Evolutionary conservation across 2,113 vertebrate species (phyloP), one percentile per base, ranked within the genome.

Genomic region (Electrona antarctica): DNA sequence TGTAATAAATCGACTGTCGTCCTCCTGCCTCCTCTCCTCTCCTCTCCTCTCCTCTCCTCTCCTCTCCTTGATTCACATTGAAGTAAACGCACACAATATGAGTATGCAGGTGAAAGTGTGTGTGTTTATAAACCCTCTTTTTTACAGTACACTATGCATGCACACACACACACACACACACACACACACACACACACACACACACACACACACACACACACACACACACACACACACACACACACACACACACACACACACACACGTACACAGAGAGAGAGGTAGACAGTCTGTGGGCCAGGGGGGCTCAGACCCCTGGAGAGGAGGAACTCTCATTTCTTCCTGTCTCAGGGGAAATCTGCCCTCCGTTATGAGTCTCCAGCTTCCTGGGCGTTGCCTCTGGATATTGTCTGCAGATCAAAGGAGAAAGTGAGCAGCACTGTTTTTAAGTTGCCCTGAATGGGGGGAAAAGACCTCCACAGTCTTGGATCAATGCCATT

Each of bases 271-370:
- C 45, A 80, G 68, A 55, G 45, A 80, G 73, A 64, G 77, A 86
- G 80, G 67, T 84, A 76, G 72, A 71, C 81, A 86, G 88, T 86
- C 86, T 77, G 54, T 77, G 76, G 88, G 89, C 85, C 75, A 57
- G 59, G 70, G 59, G 70, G 81, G 80, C 75, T 74, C 73, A 59
- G 28, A 77, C 85, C 88, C 87, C 85, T 71, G 85, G 70, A 86
- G 87, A 91, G 87, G 60, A 65, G 84, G 81, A 86, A 85, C 89
- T 90, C 89, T 91, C 84, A 91, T 92, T 92, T 91, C 87, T 87
- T 82, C 72, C 66, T 56, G 58, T 89, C 92, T 89, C 89, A 0
- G 67, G 92, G 92, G 92, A 93, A 93, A 93, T 93, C 87, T 92
- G 85, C 82, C 85, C 82, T 89, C 80, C 79, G 83, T 87, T 92